Evolutionary conservation across 2,888 invertebrate species (phyloP), one percentile per base, ranked within the genome.

Genomic region (Parnassius orleans): DNA sequence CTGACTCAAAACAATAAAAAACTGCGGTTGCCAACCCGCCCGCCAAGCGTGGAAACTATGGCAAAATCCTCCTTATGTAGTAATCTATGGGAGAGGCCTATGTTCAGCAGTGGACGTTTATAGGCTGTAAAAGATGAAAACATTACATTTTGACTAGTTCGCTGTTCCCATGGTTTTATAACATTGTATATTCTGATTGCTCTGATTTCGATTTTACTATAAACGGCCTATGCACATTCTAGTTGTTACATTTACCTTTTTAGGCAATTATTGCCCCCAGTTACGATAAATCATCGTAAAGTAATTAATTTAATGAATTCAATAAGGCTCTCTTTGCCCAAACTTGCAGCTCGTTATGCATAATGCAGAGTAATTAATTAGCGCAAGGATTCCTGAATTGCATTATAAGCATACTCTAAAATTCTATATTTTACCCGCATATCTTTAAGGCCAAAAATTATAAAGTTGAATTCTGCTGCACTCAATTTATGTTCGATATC

Each of bases 121-220:
- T 33, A 33, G 33, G 33, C 5, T 33, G 7, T 1, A 7, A 33
- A 5, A 33, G 7, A 33, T 33, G 1, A 5, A 33, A 33, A 33
- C 33, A 33, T 33, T 33, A 33, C 33, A 33, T 33, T 19, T 33
- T 33, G 33, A 33, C 7, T 7, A 33, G 7, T 33, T 33, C 33
- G 33, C 33, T 33, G 33, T 33, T 33, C 33, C 33, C 7, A 7
- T 5, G 33, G 7, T 33, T 33, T 33, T 33, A 33, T 33, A 33
- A 53, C 11, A 44, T 62, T 53, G 44, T 55, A 51, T 61, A 51
- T 52, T 55, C 15, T 41, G 59, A 59, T 55, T 63, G 55, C 51
- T 63, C 55, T 54, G 24, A 63, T 63, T 63, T 58, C 53, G 44
- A 58, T 44, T 47, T 60, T 47, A 59, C 52, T 56, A 46, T 56